Conservation (phyloP, 2,888 invertebrate species). For the Scaptomyza parva region DNA sequence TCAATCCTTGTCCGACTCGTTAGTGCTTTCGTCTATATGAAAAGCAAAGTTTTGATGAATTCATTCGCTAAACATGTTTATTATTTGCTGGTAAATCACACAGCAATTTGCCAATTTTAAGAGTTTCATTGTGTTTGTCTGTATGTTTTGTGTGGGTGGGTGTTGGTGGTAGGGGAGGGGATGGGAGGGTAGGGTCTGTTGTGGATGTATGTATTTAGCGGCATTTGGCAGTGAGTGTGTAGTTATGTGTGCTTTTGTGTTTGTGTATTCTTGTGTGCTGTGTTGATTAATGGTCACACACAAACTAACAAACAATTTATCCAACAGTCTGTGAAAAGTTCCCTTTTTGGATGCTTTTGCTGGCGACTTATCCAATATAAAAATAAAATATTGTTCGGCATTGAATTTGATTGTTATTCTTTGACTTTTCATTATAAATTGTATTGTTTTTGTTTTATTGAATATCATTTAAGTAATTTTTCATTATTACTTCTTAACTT, state of each 20-base stretch:
- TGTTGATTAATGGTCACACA: conserved; percentile 74
- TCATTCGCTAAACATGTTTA: conserved; percentile 81
- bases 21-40: conserved; percentile 70
- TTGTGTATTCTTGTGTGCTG: conserved; percentile 46
- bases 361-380: neutral
- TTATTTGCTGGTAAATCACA: conserved; percentile 81
- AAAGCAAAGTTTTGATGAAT: conserved; percentile 76
- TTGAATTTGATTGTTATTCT: neutral
- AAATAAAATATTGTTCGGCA: neutral
- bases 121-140: conserved; percentile 34
- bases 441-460: neutral
- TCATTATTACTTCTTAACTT: neutral
- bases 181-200: conserved; percentile 1
- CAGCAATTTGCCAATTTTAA: conserved; percentile 81
- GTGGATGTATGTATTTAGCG: conserved; percentile 39
- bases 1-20: conserved; percentile 56
- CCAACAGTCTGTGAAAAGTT: conserved; percentile 47
- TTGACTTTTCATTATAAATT: conserved; percentile 1
- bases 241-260: conserved; percentile 14
- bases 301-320: conserved; percentile 61
- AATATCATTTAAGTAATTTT: neutral
- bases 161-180: neutral
- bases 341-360: conserved; percentile 18
- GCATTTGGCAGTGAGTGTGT: conserved; percentile 28
- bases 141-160: neutral